Conservation (phyloP, 2,888 invertebrate species). For the Sinodicranocentrus sp. region DNA sequence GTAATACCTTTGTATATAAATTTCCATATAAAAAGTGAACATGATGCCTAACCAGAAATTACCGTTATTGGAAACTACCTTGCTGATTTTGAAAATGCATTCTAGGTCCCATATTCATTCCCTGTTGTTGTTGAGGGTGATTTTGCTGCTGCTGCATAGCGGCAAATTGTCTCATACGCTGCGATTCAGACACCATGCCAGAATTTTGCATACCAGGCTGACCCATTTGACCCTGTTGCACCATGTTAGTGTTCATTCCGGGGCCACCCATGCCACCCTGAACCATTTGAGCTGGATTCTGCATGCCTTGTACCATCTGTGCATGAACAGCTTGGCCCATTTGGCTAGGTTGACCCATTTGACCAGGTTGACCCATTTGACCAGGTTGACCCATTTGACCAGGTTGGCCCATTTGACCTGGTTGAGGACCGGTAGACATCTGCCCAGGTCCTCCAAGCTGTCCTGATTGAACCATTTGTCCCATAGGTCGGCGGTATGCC, state of each 20-base stretch:
- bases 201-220: constrained; percentile 74
- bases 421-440: constrained; percentile 40
- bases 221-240: constrained; percentile 68
- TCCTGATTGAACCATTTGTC: constrained; percentile 67
- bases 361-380: constrained; percentile 59
- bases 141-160: constrained; percentile 78
- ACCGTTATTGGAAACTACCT: constrained; percentile 71
- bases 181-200: constrained; percentile 71
- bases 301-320: constrained; percentile 54
- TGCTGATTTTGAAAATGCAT: constrained; percentile 76
- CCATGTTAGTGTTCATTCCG: constrained; percentile 67
- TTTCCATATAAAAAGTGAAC: constrained; percentile 8
- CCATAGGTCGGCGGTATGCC: constrained; percentile 67
- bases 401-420: constrained; percentile 67
- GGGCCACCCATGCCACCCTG: constrained; percentile 57
- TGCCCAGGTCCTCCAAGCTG: constrained; percentile 57
- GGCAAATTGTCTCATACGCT: constrained; percentile 74
- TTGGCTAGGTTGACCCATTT: constrained; percentile 61
- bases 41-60: constrained; percentile 62
- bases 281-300: constrained; percentile 64
- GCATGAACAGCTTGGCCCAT: constrained; percentile 46
- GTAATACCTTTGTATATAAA: constrained; percentile 57
- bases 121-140: constrained; percentile 83
- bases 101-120: constrained; percentile 70
- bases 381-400: constrained; percentile 59